A percentile compares a stretch with the other conserved stretches of the same genome.
Conservation (phyloP, 2,797 vertebrate genomes). For the Lycodopsis pacificus region DNA sequence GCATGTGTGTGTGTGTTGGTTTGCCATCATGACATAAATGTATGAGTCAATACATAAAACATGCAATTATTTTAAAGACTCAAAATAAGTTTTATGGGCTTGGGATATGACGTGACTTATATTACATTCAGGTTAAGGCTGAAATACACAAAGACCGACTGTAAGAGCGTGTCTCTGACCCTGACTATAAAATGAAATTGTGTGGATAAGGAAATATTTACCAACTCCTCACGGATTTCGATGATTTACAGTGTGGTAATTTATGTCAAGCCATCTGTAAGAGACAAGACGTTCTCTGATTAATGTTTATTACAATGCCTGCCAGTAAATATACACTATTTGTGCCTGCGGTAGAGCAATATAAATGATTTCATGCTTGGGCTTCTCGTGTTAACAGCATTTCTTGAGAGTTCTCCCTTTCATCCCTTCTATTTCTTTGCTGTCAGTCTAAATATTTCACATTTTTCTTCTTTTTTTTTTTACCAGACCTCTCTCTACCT, state of each 20-base stretch:
- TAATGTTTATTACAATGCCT: constrained; percentile 64
- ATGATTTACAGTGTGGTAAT: constrained; percentile 71
- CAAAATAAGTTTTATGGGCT: constrained; percentile 52
- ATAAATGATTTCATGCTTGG: constrained; percentile 63
- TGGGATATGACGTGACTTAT: constrained; percentile 42
- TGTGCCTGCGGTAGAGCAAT: constrained; percentile 45
- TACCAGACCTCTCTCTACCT: constrained; percentile 12
- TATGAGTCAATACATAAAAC: constrained; percentile 65
- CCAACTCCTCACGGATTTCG: constrained; percentile 49
- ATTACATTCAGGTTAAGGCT: constrained; percentile 35
- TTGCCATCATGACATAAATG: constrained; percentile 56
- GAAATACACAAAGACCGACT: constrained; percentile 46
- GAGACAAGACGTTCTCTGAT: constrained; percentile 55
- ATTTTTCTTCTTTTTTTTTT: constrained; percentile 9
- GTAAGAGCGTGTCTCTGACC: constrained; percentile 46
- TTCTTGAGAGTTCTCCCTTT: constrained; percentile 30
- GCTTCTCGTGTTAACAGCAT: constrained; percentile 42
- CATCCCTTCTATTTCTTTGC: constrained; percentile 14
- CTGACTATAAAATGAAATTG: constrained; percentile 51
- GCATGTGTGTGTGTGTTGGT: constrained; percentile 11
- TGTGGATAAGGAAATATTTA: constrained; percentile 70
- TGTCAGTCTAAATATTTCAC: constrained; percentile 28
- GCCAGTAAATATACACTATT: constrained; percentile 63
- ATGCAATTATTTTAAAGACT: constrained; percentile 62
- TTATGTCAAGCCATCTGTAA: constrained; percentile 68